Base-by-base conservation (phyloP, 2,113 vertebrate species). In the Physeter macrocephalus region DNA sequence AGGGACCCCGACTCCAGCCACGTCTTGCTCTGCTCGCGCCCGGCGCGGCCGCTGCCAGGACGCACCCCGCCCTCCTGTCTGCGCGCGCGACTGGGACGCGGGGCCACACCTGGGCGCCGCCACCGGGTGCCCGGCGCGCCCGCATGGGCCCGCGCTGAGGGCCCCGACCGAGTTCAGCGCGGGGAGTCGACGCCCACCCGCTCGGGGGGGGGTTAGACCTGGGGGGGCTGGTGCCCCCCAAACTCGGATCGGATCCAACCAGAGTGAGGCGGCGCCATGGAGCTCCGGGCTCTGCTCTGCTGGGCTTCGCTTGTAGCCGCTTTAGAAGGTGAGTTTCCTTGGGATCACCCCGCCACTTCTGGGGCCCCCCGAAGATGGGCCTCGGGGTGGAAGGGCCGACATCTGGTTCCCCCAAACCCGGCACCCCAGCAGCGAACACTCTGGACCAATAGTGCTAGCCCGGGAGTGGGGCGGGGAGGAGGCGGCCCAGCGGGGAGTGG, bases 221-320 rank as follows among this genome's bases (percentile, higher is more conserved):
- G 96, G 96, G 96, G 92, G 96, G 97, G 92, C 95, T 88, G 61
- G 91, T 49, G 96, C 97, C 96, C 96, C 97, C 94, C 95, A 97
- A 86, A 95, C 89, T 96, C 96, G 86, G 94, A 91, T 83, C 96
- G 34, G 34, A 67, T 90, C 82, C 92, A 78, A 36, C 34, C 21
- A 4, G 46, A 92, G 81, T 29, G 80, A 59, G 92, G 88, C 61
- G 93, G 80, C 90, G 95, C 95, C 95, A 96, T 97, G 94, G 92
- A 94, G 71, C 93, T 97, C 67, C 94, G 96, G 34, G 94, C 94
- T 80, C 93, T 96, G 59, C 95, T 97, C 78, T 97, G 96, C 89
- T 98, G 97, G 93, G 80, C 77, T 96, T 96, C 92, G 9, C 87
- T 96, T 25, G 92, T 85, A 34, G 46, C 92, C 8, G 96, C 97